Conservation (phyloP, 2,888 invertebrate species). For the Julus scanicus region DNA sequence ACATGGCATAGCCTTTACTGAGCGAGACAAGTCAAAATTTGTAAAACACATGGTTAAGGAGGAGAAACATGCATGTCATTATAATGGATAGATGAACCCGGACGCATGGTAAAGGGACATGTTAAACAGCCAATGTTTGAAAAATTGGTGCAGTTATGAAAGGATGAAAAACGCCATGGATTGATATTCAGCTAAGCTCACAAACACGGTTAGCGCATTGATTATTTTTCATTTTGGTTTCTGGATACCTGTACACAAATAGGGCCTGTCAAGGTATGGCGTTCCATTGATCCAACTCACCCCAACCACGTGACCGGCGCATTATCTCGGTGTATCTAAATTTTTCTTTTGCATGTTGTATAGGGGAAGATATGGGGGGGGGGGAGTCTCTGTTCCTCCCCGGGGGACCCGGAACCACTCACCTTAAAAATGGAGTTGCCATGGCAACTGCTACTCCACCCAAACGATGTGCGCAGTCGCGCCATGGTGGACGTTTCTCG, state of each 20-base stretch:
- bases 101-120: no score
- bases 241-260: background rate
- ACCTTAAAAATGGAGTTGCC: background rate
- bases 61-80: no score
- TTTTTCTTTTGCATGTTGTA: background rate
- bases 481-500: background rate
- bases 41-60: no score
- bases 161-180: background rate
- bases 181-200: background rate
- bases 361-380: background rate
- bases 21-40: no score
- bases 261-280: background rate
- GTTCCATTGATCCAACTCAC: constrained; percentile 8
- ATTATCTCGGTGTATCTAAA: background rate
- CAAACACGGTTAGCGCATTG: background rate
- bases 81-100: no score
- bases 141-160: no score
- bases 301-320: background rate
- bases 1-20: no score
- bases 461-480: background rate
- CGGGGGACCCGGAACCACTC: constrained; percentile 27
- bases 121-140: no score
- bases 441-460: constrained; percentile 22
- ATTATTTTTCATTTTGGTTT: background rate
- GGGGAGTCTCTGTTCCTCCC: background rate